Evolutionary conservation across 2,888 invertebrate genomes (phyloP), one percentile per base, ranked within the genome.

Genomic region (Sycophila texana): DNA sequence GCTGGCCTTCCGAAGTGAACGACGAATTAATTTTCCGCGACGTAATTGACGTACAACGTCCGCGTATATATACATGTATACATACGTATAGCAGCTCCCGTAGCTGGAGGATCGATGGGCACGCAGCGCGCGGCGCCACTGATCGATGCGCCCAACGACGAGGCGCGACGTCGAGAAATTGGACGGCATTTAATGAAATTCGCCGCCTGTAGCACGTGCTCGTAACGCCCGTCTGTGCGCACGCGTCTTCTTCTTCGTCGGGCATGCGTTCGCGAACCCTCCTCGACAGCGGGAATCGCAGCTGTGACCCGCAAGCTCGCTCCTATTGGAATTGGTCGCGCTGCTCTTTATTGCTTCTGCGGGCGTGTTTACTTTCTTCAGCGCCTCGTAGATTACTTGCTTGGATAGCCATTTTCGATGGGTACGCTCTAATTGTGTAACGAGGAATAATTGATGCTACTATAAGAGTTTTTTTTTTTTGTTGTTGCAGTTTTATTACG

Each of bases 101-200:
- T 47, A 4, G 13, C 10, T 3, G 58, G 16, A 4, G 22, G 3
- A 14, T 61, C 30, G 12, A 14, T 12, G 60, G 58, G 71, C 22
- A 7, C 49, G 47, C n/a, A 7, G 47, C 26, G n/a, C 49, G 47
- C n/a, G 2, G 47, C 26, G n/a, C 49, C 18, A 26, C 58, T 66
- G 67, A 75, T 67, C 51, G 75, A 75, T 67, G 58, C 20, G 51
- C 18, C n/a, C 14, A 66, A 66, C 47, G 66, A 66, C 47, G n/a
- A 60, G 22, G 49, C 66, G 49, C 51, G 67, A 75, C 75, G 49
- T n/a, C 60, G 49, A 75, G 51, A 61, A 68, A 75, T 75, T 60
- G 75, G 12, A 67, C 60, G 7, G 67, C 18, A 18, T 75, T 75
- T 68, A 75, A 67, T 58, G 60, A 68, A 75, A 75, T 67, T 26